These are phyloP conservation scores for Galerucella pusilla DNA, from an alignment of 2,888 invertebrate genomes.

Conservation along the genomic window DNA sequence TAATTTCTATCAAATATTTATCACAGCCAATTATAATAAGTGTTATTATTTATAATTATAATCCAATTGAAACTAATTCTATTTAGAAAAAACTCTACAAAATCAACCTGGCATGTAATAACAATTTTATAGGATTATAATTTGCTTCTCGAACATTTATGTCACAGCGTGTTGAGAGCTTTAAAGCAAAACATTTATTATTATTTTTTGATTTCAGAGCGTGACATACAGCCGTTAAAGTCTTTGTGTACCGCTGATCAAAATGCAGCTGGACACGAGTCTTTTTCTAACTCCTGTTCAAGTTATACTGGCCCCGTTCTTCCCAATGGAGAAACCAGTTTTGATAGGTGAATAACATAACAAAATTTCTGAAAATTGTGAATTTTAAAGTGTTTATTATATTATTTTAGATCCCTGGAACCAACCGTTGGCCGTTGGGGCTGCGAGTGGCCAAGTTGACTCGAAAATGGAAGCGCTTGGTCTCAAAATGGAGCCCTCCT, in stretches of 20 bases:
- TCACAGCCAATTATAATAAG: no score
- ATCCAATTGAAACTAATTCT: no score
- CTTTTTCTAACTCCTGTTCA: slow-evolving; percentile 58
- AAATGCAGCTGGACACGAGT: slow-evolving; percentile 60
- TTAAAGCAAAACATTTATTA: neutral
- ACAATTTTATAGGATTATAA: no score
- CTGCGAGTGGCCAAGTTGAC: slow-evolving; percentile 98
- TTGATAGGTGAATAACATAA: slow-evolving; percentile 55
- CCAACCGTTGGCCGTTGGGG: slow-evolving; percentile 92
- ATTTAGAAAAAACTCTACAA: no score
- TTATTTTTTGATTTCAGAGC: slow-evolving; percentile 69
- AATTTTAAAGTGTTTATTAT: neutral
- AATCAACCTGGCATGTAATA: no score
- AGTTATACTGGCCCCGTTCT: slow-evolving; percentile 57
- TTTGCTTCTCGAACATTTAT: no score
- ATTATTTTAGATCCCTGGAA: slow-evolving; percentile 66
- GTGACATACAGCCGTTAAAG: slow-evolving; percentile 72
- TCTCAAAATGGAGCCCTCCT: slow-evolving; percentile 62
- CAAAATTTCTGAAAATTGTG: neutral
- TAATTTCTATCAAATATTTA: no score
- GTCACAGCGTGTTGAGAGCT: no score
- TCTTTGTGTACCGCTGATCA: slow-evolving; percentile 60
- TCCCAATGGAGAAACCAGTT: slow-evolving; percentile 67
- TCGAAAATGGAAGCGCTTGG: slow-evolving; percentile 76
- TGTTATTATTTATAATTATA: no score